Evolutionary conservation across 2,113 vertebrate genomes (phyloP), one percentile per base, ranked within the genome.

Genomic region (Python bivittatus): DNA sequence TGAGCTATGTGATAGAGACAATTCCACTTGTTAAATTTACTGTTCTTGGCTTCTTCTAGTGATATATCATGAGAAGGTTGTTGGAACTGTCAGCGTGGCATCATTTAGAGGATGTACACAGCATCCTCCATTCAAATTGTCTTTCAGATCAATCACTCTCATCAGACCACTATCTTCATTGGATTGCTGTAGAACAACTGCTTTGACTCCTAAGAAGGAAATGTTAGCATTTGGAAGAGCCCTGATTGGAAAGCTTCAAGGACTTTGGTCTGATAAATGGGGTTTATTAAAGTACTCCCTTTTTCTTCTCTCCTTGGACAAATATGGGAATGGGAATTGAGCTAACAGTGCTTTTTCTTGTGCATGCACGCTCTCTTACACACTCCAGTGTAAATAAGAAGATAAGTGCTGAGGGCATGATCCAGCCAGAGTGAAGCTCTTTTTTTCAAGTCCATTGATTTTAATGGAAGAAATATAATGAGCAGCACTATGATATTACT

Each of bases 1-100:
- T 95, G 94, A 94, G 95, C 94, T 93, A 92, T 54, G 83, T 87
- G 93, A 93, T 94, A 94, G 92, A 91, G 84, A 86, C 93, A 96
- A 89, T 53, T 48, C 90, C 92, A 96, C 96, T 97, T 96, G 95
- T 97, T 97, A 96, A 96, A 97, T 97, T 90, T 93, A 94, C 91
- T 93, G 94, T 95, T 95, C 95, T 93, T 27, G 0, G 0, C 86
- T 95, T 90, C 84, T 89, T 33, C 90, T 86, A 93, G 90, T 94
- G 93, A 97, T 96, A 92, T 68, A 94, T 96, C 94, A 96, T 0
- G 1, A 92, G 93, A 92, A 93, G 94, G 93, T 94, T 92, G 95
- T 96, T 96, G 96, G 93, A 93, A 91, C 96, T 94, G 94, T 96
- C 95, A 96, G 54, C 88, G 89, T 48, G 92, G 79, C 95, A 96